Percentiles rank a stretch among this genome's conserved stretches.
Conservation (phyloP, 2,113 vertebrate genomes). For the Cyprinodon variegatus region DNA sequence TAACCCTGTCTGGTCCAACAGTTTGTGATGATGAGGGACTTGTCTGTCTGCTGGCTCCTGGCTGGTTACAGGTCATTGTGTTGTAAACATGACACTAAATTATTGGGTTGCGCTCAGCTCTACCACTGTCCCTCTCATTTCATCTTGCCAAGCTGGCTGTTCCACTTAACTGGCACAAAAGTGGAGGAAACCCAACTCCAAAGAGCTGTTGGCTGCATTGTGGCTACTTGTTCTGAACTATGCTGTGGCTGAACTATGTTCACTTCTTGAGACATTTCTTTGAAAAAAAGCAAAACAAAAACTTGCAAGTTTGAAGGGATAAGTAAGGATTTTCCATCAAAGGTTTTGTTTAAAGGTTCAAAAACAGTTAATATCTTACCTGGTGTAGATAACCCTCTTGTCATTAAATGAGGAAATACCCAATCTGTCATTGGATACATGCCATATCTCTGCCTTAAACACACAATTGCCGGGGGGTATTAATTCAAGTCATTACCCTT, state of each 20-base stretch:
- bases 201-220: constrained; percentile 36
- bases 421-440: background rate
- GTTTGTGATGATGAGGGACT: constrained; percentile 46
- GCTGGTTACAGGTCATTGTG: constrained; percentile 64
- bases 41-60: constrained; percentile 58
- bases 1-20: constrained; percentile 52
- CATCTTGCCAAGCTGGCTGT: constrained; percentile 64
- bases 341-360: background rate
- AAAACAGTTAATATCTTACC: background rate
- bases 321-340: background rate
- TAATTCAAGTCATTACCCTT: background rate
- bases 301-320: constrained; percentile 15
- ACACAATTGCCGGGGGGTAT: background rate
- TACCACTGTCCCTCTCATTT: constrained; percentile 64
- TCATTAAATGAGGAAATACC: background rate
- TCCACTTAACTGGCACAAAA: constrained; percentile 38
- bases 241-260: constrained; percentile 3
- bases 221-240: background rate
- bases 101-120: constrained; percentile 62
- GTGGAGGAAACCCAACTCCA: constrained; percentile 34
- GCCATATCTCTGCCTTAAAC: background rate
- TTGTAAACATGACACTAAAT: constrained; percentile 74
- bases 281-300: background rate
- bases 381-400: background rate
- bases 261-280: constrained; percentile 21